phyloP scores from a whole-genome alignment of 2,888 invertebrate genomes.

The Stramonita haemastoma region DNA sequence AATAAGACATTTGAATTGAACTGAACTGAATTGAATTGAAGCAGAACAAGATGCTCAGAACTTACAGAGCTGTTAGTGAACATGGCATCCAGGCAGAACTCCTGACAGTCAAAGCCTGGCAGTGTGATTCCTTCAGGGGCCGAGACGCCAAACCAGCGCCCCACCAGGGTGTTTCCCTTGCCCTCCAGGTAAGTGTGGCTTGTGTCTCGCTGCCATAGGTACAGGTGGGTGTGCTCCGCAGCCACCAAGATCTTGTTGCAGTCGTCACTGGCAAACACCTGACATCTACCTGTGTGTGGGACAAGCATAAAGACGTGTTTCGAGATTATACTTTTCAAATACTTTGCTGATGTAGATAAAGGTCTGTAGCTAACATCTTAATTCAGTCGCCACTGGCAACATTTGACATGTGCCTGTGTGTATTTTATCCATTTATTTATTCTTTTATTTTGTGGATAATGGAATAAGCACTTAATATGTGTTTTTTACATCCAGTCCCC shows the following conservation, averaged over 20 bases:
- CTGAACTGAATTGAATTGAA: too few relatives aligned
- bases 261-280: slow-evolving; percentile 65
- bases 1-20: too few relatives aligned
- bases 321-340: too few relatives aligned
- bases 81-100: slow-evolving; percentile 59
- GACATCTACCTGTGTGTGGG: slow-evolving; percentile 51
- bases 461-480: too few relatives aligned
- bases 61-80: slow-evolving; percentile 66
- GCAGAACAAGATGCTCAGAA: neutral
- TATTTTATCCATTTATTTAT: too few relatives aligned
- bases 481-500: too few relatives aligned
- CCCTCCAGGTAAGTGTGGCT: slow-evolving; percentile 55
- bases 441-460: too few relatives aligned
- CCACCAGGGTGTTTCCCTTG: slow-evolving; percentile 60
- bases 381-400: too few relatives aligned
- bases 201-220: slow-evolving; percentile 68
- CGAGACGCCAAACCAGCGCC: slow-evolving; percentile 66
- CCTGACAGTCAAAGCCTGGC: slow-evolving; percentile 58
- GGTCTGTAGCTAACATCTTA: too few relatives aligned
- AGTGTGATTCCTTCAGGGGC: slow-evolving; percentile 62
- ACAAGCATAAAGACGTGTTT: too few relatives aligned
- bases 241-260: slow-evolving; percentile 66
- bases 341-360: too few relatives aligned
- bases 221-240: slow-evolving; percentile 57
- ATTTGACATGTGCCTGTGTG: too few relatives aligned